These are phyloP conservation scores for Cygnus olor DNA, from an alignment of 2,797 vertebrate species.

Conservation along the genomic window DNA sequence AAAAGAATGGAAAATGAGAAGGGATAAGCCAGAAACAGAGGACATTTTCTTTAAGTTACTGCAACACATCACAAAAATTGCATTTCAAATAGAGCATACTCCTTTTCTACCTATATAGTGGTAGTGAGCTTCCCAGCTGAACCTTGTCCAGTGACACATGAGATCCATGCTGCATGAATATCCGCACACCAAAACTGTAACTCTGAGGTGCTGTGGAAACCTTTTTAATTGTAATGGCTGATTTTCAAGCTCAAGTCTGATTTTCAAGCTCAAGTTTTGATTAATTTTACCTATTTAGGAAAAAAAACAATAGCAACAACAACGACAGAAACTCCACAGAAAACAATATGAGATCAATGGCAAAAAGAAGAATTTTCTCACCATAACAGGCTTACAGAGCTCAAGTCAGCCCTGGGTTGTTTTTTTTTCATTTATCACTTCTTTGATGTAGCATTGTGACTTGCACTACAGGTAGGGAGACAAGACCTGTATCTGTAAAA, in stretches of 20 bases:
- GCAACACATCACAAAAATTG: background rate
- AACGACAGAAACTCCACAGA: background rate
- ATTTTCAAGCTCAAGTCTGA: background rate
- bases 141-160: fast-evolving
- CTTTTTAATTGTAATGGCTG: background rate
- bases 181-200: background rate
- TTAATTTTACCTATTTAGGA: background rate
- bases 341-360: too few species aligned
- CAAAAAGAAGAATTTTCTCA: background rate
- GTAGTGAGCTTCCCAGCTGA: background rate
- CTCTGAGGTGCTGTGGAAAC: background rate
- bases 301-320: background rate
- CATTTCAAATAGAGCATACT: background rate
- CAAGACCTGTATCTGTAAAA: background rate
- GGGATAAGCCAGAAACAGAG: background rate
- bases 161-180: background rate
- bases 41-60: background rate
- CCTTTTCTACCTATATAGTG: background rate
- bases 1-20: background rate
- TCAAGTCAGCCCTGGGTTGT: background rate
- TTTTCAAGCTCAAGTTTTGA: background rate
- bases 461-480: background rate
- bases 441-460: background rate
- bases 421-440: background rate
- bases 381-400: fast-evolving